These are phyloP conservation scores for Cardiocondyla obscurior DNA, from an alignment of 1,140 invertebrate genomes.

Conservation along the genomic window DNA sequence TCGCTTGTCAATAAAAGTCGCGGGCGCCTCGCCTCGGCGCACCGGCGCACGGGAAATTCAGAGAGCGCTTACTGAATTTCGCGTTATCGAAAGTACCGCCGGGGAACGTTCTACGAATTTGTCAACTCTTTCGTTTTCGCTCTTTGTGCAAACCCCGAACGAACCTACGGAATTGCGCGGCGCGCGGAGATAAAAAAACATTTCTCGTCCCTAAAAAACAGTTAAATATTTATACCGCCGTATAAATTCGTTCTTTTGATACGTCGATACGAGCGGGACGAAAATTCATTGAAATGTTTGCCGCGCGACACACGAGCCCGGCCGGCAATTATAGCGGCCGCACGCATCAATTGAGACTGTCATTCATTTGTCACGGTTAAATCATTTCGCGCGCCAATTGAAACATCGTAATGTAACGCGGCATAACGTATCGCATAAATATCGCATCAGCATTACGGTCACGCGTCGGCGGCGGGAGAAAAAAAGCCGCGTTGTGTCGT, in stretches of 20 bases:
- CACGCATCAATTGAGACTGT: neutral
- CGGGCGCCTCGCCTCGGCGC: too few relatives aligned
- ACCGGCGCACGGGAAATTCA: neutral
- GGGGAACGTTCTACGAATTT: neutral
- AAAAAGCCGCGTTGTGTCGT: neutral
- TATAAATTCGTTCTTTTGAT: constrained; percentile 36
- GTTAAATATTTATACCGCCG: constrained; percentile 21
- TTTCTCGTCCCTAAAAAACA: constrained; percentile 17
- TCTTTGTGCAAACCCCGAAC: neutral
- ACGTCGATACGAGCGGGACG: neutral
- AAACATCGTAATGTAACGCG: neutral
- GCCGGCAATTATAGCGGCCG: constrained; percentile 2
- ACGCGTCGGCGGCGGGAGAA: neutral
- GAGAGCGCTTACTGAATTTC: neutral
- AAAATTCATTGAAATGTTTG: constrained; percentile 35
- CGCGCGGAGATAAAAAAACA: neutral
- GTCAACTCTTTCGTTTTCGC: constrained; percentile 7
- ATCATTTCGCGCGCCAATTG: constrained; percentile 27
- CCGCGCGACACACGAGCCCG: neutral
- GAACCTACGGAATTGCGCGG: neutral
- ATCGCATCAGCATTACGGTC: neutral
- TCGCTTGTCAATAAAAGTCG: neutral
- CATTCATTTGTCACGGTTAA: neutral
- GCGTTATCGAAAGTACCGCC: neutral
- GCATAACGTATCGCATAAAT: neutral